These are phyloP conservation scores for Centropus unirufus DNA, from an alignment of 2,113 vertebrate species.

Conservation along the genomic window DNA sequence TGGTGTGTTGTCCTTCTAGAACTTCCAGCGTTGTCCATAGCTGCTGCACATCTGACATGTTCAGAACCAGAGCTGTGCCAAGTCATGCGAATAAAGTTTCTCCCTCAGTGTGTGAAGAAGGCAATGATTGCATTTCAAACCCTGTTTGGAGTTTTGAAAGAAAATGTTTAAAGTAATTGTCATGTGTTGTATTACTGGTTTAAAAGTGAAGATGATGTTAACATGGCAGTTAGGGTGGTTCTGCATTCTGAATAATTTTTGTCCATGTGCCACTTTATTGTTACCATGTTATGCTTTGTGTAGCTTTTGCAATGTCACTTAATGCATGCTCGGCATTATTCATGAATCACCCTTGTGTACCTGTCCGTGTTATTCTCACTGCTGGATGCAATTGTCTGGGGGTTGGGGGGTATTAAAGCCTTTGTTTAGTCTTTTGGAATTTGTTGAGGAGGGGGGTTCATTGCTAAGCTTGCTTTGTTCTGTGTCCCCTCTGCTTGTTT, in stretches of 20 bases:
- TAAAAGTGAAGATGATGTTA: background rate
- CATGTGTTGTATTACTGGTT: background rate
- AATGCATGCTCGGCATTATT: background rate
- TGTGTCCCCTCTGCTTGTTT: background rate
- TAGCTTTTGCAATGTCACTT: background rate
- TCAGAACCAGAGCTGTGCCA: background rate
- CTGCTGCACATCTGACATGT: background rate
- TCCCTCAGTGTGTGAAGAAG: background rate
- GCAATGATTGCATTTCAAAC: background rate
- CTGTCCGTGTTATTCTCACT: background rate
- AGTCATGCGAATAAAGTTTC: background rate
- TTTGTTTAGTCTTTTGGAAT: background rate
- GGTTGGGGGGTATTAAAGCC: background rate
- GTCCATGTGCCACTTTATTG: background rate
- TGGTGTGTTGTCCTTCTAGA: background rate
- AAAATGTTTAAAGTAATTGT: background rate
- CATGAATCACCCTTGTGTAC: background rate
- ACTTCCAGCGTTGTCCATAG: background rate
- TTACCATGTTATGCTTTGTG: background rate
- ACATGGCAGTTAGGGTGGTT: background rate
- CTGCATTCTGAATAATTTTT: background rate
- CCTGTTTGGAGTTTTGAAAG: background rate
- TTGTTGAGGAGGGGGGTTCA: background rate
- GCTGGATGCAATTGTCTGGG: background rate
- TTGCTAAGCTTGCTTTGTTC: background rate